Evolutionary conservation across 2,888 invertebrate species (phyloP).

Genomic region (Sicus ferrugineus): DNA sequence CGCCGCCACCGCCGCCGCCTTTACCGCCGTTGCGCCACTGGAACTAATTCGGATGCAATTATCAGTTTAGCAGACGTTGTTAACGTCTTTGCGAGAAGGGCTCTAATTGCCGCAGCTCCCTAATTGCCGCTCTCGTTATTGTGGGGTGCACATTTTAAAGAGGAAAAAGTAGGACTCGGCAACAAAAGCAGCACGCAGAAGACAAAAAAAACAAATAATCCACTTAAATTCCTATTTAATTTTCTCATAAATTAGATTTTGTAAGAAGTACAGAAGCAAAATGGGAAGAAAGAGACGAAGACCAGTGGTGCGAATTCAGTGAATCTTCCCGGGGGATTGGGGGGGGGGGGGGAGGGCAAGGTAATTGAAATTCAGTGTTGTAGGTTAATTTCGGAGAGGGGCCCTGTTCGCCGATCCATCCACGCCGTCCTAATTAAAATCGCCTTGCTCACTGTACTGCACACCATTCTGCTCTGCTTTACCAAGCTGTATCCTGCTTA

Average conservation of each 20-base stretch:
- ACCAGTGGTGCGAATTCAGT: not conserved
- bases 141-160: not conserved
- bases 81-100: not conserved
- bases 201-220: not conserved
- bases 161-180: not conserved
- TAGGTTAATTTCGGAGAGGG: no score
- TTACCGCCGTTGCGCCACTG: slow-evolving; percentile 2
- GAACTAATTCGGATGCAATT: slow-evolving; percentile 23
- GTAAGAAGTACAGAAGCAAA: not conserved
- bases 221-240: not conserved
- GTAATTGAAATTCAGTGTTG: no score
- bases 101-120: not conserved
- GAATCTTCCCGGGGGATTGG: no score
- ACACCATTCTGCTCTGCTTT: no score
- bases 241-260: not conserved
- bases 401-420: no score
- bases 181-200: no score
- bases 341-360: no score
- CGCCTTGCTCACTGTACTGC: no score
- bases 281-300: not conserved
- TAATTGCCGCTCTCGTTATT: not conserved
- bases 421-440: no score
- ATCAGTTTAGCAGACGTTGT: slow-evolving; percentile 16
- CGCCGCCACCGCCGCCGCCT: not conserved
- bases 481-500: no score